phyloP scores from a whole-genome alignment of 2,797 vertebrate species.

The Mionectes olivaceus region DNA sequence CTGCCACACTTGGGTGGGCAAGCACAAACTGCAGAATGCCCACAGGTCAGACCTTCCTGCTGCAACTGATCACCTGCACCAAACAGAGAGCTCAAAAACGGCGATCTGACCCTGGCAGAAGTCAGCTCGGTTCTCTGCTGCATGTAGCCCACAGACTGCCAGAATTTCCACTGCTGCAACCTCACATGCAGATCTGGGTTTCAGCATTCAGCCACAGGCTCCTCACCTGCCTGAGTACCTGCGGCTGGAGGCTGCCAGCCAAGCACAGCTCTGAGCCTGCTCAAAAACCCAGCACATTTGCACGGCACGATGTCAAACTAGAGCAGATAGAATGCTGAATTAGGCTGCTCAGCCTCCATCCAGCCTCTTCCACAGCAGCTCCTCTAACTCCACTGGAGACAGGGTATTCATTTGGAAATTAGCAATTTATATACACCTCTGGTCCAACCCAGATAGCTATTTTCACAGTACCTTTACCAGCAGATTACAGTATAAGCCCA shows the following conservation, averaged over 20 bases:
- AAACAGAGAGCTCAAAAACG: neutral
- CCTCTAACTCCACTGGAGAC: neutral
- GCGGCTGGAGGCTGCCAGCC: neutral
- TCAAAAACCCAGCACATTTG: neutral
- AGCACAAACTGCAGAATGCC: neutral
- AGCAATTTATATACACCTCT: neutral
- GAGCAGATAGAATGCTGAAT: neutral
- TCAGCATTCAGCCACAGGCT: neutral
- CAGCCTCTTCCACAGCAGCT: neutral
- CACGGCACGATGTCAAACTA: neutral
- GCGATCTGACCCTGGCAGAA: neutral
- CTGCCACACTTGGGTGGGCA: neutral
- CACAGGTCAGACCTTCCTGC: neutral
- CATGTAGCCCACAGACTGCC: neutral
- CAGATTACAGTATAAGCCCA: neutral
- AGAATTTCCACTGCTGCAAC: neutral
- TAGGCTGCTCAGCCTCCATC: neutral
- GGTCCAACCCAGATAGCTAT: neutral
- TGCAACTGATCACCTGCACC: neutral
- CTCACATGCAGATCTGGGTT: neutral
- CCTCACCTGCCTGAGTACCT: neutral
- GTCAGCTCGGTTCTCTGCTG: accelerated
- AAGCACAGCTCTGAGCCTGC: neutral
- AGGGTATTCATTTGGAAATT: neutral
- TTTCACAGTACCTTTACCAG: neutral